These are phyloP conservation scores for Eleutherodactylus coqui DNA, from an alignment of 2,797 vertebrate species.

Conservation along the genomic window DNA sequence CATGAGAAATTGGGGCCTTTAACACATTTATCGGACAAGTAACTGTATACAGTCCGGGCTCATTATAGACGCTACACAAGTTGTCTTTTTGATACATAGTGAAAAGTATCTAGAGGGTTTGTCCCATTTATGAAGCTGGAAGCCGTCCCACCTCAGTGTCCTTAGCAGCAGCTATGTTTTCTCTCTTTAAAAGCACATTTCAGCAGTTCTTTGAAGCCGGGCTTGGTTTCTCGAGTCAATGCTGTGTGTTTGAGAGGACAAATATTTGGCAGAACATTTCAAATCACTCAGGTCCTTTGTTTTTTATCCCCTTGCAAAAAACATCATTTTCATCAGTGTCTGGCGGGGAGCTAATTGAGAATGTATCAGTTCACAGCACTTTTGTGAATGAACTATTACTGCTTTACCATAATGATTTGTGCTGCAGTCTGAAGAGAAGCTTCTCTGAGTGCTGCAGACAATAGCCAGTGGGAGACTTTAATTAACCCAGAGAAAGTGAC, in stretches of 20 bases:
- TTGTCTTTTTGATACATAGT: background rate
- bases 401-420: constrained; percentile 32
- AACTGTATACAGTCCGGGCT: background rate
- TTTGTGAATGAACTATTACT: constrained; percentile 44
- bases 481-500: constrained; percentile 57
- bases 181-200: constrained; percentile 29
- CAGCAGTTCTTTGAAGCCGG: constrained; percentile 21
- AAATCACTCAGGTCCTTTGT: constrained; percentile 49
- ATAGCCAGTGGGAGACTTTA: constrained; percentile 55
- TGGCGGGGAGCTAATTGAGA: constrained; percentile 59
- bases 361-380: constrained; percentile 45
- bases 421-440: constrained; percentile 23
- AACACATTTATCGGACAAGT: too few species aligned
- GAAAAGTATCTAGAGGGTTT: background rate
- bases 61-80: background rate
- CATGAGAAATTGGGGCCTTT: too few species aligned
- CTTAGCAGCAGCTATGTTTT: constrained; percentile 19
- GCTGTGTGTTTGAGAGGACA: constrained; percentile 24
- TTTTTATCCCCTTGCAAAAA: constrained; percentile 33
- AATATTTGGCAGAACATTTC: constrained; percentile 48
- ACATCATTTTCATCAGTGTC: constrained; percentile 37
- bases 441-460: constrained; percentile 25
- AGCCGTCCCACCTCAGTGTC: background rate
- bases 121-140: background rate
- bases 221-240: constrained; percentile 16